Base-by-base conservation (phyloP, 2,888 invertebrate genomes). In the Biston stratarius region DNA sequence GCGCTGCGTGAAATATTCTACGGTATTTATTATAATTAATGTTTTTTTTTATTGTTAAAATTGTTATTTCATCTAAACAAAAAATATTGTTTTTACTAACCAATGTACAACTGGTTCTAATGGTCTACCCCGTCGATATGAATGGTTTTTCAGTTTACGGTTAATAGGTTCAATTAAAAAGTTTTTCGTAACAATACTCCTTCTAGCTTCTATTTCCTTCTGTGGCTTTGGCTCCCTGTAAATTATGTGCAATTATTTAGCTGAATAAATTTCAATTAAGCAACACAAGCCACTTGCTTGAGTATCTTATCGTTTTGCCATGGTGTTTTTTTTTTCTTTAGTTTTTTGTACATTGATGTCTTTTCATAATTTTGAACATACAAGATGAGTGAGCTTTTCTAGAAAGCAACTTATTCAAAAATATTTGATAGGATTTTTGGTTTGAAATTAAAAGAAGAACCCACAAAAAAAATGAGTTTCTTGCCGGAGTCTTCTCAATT, bases 211-310 rank as follows among this genome's bases (percentile, higher is more conserved):
- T 6, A 33, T 11, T 5, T 33, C 49, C 0, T n/a, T 14, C 38
- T 10, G 15, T 15, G 53, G 15, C 14, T 53, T 15, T 38, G 53
- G 53, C 5, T 53, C 15, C 53, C 53, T 53, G 38, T n/a, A 38
- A 38, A 38, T 38, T 38, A 38, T 38, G 38, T 6, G n/a, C 8
- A 45, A 45, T 0, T 6, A 14, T n/a, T n/a, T n/a, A 45, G 14
- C 7, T 1, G 5, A n/a, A 42, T 9, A 42, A 10, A 42, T 42
- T 42, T 42, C 11, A 5, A 12, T 0, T 10, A 42, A 42, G n/a
- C n/a, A 12, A 42, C 42, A 42, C 10, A 5, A n/a, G n/a, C n/a
- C n/a, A n/a, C n/a, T n/a, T 12, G n/a, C 12, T 0, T 5, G 11
- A 44, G 12, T n/a, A 44, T 6, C 6, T 11, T 44, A 2, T 44